These are phyloP conservation scores for Ganaspis brasiliensis DNA, from an alignment of 2,888 invertebrate genomes.

Conservation along the genomic window DNA sequence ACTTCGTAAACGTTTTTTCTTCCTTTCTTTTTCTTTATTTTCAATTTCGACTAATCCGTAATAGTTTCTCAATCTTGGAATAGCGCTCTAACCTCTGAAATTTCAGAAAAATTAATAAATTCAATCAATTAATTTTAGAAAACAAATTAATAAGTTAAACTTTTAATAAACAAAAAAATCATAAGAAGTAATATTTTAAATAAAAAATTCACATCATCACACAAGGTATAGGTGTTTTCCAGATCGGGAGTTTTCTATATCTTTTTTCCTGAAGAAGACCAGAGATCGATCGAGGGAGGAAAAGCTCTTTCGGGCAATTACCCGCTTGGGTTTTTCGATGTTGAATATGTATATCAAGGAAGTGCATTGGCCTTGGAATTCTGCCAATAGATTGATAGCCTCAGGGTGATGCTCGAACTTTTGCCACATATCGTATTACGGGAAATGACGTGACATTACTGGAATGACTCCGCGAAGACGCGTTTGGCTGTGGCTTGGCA, in stretches of 20 bases:
- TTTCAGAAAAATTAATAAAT: too few species aligned
- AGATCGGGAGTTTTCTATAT: conserved; percentile 11
- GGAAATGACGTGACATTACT: conserved; percentile 78
- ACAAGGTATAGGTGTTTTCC: background rate
- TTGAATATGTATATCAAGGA: conserved; percentile 75
- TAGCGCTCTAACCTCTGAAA: too few species aligned
- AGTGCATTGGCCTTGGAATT: conserved; percentile 78
- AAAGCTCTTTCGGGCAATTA: conserved; percentile 69
- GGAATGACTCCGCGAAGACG: conserved; percentile 71
- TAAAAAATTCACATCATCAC: too few species aligned
- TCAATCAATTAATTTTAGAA: too few species aligned
- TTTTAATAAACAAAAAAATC: too few species aligned
- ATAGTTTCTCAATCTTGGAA: too few species aligned
- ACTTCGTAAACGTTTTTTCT: too few species aligned
- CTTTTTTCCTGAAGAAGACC: background rate
- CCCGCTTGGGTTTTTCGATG: conserved; percentile 62
- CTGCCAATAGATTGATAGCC: conserved; percentile 79
- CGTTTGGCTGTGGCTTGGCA: conserved; percentile 47
- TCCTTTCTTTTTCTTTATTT: too few species aligned
- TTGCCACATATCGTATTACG: conserved; percentile 76
- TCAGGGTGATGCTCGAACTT: conserved; percentile 77
- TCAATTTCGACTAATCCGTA: too few species aligned
- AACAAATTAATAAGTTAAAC: too few species aligned
- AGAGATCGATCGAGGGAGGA: conserved; percentile 56
- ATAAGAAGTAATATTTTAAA: too few species aligned